Conservation (phyloP, 2,113 vertebrate genomes). For the Syngnathoides biaculeatus region DNA sequence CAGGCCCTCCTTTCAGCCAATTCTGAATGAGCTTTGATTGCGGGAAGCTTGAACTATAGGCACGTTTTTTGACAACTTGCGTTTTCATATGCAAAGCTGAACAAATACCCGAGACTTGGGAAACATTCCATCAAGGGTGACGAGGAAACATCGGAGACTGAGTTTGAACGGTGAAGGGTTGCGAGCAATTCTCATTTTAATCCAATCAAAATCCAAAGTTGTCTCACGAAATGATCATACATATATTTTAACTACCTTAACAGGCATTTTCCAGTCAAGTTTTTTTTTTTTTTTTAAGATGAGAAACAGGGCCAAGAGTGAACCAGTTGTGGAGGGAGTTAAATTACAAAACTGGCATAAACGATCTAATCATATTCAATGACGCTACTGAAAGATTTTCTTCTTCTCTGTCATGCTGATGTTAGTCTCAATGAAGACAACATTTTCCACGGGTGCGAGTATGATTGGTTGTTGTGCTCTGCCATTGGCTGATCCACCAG, state of each 20-base stretch:
- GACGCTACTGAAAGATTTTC: too few relatives aligned
- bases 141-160: constrained; percentile 37
- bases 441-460: too few relatives aligned
- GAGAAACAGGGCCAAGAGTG: too few relatives aligned
- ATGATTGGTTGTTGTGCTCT: too few relatives aligned
- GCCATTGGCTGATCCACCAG: too few relatives aligned
- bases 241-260: neutral
- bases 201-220: neutral
- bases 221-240: neutral
- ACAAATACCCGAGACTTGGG: constrained; percentile 37
- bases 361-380: too few relatives aligned
- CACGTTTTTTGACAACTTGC: constrained; percentile 29
- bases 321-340: too few relatives aligned
- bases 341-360: too few relatives aligned
- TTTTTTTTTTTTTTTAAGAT: too few relatives aligned
- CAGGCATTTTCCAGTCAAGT: too few relatives aligned
- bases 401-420: too few relatives aligned
- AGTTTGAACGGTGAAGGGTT: constrained; percentile 25
- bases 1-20: constrained; percentile 28
- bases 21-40: constrained; percentile 49
- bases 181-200: constrained; percentile 29
- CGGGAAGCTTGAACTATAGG: constrained; percentile 29
- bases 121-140: constrained; percentile 45
- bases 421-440: too few relatives aligned
- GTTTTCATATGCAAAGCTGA: constrained; percentile 65